These are phyloP conservation scores for Acrobasis consociella DNA, from an alignment of 2,888 invertebrate genomes.

Conservation along the genomic window DNA sequence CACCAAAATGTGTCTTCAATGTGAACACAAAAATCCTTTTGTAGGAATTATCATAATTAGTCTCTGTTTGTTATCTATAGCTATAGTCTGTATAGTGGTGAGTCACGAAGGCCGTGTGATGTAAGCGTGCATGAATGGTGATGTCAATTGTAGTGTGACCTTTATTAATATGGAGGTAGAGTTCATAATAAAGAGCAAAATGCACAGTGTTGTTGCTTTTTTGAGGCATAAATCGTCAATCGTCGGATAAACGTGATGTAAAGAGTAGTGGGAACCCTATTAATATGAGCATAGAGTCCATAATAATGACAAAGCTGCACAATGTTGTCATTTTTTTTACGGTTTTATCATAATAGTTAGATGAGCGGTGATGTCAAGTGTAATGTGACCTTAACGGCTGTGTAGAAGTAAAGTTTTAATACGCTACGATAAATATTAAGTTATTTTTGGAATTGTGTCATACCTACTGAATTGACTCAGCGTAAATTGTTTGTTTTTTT, in stretches of 20 bases:
- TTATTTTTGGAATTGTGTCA: too few relatives aligned
- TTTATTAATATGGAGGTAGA: slow-evolving; percentile 7
- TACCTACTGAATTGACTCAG: too few relatives aligned
- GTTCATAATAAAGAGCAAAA: not conserved
- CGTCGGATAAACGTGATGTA: slow-evolving; percentile 17
- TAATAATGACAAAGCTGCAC: not conserved
- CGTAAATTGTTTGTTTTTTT: too few relatives aligned
- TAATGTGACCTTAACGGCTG: slow-evolving; percentile 5
- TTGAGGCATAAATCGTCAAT: not conserved
- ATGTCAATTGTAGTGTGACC: slow-evolving; percentile 20
- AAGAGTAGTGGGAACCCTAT: slow-evolving; percentile 14
- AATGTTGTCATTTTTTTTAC: not conserved
- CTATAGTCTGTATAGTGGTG: slow-evolving; percentile 30
- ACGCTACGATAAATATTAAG: too few relatives aligned
- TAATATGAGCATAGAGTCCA: not conserved
- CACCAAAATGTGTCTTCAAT: too few relatives aligned
- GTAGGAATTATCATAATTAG: slow-evolving; percentile 14
- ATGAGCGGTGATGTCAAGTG: slow-evolving; percentile 11
- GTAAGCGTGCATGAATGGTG: slow-evolving; percentile 16
- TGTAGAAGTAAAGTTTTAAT: not conserved
- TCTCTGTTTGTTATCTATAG: slow-evolving; percentile 18
- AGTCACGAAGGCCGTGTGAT: slow-evolving; percentile 32
- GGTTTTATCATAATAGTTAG: not conserved
- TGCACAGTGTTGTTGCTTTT: too few relatives aligned
- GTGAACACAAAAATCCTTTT: not conserved